phyloP scores from a whole-genome alignment of 1,140 invertebrate species.

The Leguminivora glycinivorella region DNA sequence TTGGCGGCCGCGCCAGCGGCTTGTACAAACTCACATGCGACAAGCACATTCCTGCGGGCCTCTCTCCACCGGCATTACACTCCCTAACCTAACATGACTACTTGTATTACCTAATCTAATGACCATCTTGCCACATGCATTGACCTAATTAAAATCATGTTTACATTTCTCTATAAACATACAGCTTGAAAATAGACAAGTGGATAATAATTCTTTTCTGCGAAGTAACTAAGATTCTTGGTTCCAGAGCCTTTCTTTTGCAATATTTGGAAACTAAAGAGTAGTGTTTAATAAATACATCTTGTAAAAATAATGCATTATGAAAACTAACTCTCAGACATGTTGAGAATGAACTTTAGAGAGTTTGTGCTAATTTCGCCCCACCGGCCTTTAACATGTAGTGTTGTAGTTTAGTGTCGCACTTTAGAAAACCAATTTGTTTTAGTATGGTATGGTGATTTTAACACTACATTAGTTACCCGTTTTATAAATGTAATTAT shows the following conservation, averaged over 20 bases:
- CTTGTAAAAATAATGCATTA: no score
- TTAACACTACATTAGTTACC: background rate
- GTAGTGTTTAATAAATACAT: no score
- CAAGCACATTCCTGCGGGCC: constrained; percentile 15
- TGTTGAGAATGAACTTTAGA: no score
- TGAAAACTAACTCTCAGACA: no score
- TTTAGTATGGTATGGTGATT: background rate
- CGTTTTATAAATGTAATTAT: background rate
- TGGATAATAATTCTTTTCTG: no score
- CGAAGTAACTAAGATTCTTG: no score
- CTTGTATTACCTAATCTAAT: background rate
- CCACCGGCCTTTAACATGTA: no score
- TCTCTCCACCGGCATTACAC: background rate
- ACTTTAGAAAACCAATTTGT: no score
- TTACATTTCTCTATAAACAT: background rate
- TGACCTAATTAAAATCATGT: background rate
- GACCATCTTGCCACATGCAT: background rate
- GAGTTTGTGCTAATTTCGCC: no score
- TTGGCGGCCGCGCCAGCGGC: constrained; percentile 1
- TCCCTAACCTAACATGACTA: background rate
- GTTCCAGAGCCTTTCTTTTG: no score
- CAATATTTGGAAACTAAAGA: no score
- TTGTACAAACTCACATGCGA: constrained; percentile 14
- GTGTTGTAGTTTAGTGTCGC: no score
- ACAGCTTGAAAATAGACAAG: background rate